phyloP scores from a whole-genome alignment of 1,140 invertebrate species.

The Sesamia nonagrioides region DNA sequence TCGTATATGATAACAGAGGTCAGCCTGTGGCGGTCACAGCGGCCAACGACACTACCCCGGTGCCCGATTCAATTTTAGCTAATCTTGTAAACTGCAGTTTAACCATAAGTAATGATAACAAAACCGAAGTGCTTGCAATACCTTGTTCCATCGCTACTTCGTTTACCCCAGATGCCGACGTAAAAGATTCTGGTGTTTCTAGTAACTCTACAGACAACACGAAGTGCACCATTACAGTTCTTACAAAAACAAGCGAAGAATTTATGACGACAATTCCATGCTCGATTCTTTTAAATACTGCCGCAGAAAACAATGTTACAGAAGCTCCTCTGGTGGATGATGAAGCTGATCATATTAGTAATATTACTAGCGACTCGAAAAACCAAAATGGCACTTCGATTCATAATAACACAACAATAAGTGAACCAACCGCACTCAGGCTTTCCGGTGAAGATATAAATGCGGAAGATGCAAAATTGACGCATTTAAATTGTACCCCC shows the following conservation, averaged over 20 bases:
- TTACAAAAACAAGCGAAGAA: constrained; percentile 79
- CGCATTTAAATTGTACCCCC: constrained; percentile 65
- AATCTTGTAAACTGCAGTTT: constrained; percentile 84
- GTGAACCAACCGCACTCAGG: constrained; percentile 65
- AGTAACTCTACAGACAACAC: constrained; percentile 71
- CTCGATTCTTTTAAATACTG: constrained; percentile 78
- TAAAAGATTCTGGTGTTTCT: constrained; percentile 68
- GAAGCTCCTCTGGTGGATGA: constrained; percentile 67
- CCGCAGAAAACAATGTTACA: constrained; percentile 83
- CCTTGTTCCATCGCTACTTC: constrained; percentile 86
- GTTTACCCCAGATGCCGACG: constrained; percentile 80
- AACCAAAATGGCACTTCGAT: constrained; percentile 39
- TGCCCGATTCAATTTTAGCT: constrained; percentile 77
- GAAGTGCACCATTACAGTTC: constrained; percentile 82
- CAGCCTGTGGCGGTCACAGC: constrained; percentile 80
- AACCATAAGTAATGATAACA: constrained; percentile 77
- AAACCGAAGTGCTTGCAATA: constrained; percentile 82
- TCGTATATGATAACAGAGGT: constrained; percentile 81
- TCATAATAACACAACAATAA: constrained; percentile 50
- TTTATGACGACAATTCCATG: constrained; percentile 85
- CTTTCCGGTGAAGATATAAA: constrained; percentile 54
- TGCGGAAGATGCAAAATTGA: constrained; percentile 47
- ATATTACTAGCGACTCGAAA: constrained; percentile 5
- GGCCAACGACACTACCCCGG: constrained; percentile 67
- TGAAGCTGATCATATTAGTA: constrained; percentile 51